Conservation (phyloP, 2,797 vertebrate species). For the Hoplostethus atlanticus region DNA sequence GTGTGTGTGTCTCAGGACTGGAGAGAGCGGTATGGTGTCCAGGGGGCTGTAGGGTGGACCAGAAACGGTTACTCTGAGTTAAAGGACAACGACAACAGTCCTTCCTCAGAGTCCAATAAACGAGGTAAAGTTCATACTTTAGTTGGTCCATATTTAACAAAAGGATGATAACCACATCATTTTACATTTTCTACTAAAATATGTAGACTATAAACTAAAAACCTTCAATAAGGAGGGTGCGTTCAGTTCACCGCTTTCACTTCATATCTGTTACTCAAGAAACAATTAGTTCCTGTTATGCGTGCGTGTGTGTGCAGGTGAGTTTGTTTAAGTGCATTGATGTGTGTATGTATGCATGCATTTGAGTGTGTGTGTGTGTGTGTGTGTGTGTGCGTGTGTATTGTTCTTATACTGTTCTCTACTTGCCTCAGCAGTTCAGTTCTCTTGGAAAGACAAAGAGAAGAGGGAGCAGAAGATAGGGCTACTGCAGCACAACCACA, state of each 20-base stretch:
- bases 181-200: too few relatives aligned
- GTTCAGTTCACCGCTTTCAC: too few relatives aligned
- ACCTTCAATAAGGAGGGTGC: too few relatives aligned
- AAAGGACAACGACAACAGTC: slow-evolving; percentile 80
- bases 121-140: slow-evolving; percentile 71
- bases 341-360: too few relatives aligned
- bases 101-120: slow-evolving; percentile 75
- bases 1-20: slow-evolving; percentile 83
- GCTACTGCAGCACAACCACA: slow-evolving; percentile 89
- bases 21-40: slow-evolving; percentile 87
- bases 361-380: background rate
- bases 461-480: slow-evolving; percentile 78
- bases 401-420: slow-evolving; percentile 15
- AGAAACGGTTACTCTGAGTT: slow-evolving; percentile 87
- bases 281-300: background rate
- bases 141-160: too few relatives aligned
- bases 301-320: background rate
- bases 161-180: too few relatives aligned
- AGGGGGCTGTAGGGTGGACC: slow-evolving; percentile 75
- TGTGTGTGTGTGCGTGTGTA: background rate
- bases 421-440: slow-evolving; percentile 73
- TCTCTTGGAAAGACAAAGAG: slow-evolving; percentile 82
- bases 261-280: background rate
- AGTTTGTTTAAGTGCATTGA: background rate
- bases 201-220: too few relatives aligned